Evolutionary conservation across 2,888 invertebrate species (phyloP).

Genomic region (Alloplasta piceator): DNA sequence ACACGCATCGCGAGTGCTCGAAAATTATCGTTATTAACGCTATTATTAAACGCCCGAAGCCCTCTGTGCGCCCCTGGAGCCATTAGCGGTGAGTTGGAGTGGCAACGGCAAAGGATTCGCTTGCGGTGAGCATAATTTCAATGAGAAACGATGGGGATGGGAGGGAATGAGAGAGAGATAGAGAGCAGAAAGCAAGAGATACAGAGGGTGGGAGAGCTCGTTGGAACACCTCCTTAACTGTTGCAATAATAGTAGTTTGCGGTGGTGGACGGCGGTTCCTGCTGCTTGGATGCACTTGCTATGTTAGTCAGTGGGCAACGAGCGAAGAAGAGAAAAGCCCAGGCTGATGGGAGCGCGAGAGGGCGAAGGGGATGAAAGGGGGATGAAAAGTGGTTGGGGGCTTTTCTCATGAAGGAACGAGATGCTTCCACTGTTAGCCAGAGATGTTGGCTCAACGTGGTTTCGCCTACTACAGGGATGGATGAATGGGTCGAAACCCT

Average conservation of each 20-base stretch:
- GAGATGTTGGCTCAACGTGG: conserved; percentile 36
- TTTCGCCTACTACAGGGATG: conserved; percentile 33
- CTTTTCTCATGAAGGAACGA: conserved; percentile 53
- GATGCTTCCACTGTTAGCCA: conserved; percentile 39
- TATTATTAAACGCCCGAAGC: conserved; percentile 71
- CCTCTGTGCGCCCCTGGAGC: conserved; percentile 60
- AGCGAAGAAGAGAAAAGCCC: conserved; percentile 42
- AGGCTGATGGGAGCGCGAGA: conserved; percentile 1
- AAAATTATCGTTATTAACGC: conserved; percentile 69
- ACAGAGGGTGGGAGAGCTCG: conserved; percentile 38
- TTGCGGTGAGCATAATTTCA: conserved; percentile 67
- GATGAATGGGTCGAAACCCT: neutral
- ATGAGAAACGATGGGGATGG: conserved; percentile 65
- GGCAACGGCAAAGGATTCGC: conserved; percentile 63
- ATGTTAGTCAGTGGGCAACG: conserved; percentile 49
- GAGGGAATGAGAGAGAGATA: conserved; percentile 34
- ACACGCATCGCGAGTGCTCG: conserved; percentile 44
- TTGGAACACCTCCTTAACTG: conserved; percentile 63
- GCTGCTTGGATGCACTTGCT: conserved; percentile 45
- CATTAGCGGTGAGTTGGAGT: conserved; percentile 68
- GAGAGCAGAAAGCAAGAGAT: conserved; percentile 25
- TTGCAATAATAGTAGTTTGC: conserved; percentile 69
- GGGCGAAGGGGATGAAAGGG: neutral
- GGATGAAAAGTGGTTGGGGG: conserved; percentile 14
- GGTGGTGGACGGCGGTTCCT: conserved; percentile 59